Percentiles rank a stretch among this genome's conserved stretches.
Conservation (phyloP, 2,888 invertebrate species). For the Aphelenchoides bicaudatus region DNA sequence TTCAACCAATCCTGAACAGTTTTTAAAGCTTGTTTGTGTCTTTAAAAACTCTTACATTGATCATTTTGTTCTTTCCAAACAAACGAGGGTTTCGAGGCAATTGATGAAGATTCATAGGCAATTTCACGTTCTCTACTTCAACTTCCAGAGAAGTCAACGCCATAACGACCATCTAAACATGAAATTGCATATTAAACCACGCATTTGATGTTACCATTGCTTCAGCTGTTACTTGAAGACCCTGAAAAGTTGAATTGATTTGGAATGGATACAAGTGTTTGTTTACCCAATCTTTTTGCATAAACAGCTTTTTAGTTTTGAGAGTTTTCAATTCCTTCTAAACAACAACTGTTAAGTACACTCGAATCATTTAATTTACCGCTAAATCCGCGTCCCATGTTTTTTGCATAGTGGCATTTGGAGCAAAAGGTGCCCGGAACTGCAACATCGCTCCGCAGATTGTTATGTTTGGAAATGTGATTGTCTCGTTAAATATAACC, state of each 20-base stretch:
- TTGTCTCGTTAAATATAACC: constrained; percentile 55
- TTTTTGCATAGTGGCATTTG: background rate
- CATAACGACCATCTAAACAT: constrained; percentile 2
- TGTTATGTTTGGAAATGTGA: constrained; percentile 56
- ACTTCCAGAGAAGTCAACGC: background rate
- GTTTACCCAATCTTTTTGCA: constrained; percentile 50
- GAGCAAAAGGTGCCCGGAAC: background rate
- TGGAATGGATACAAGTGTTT: too few species aligned
- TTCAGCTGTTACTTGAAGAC: constrained; percentile 1
- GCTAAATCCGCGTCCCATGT: constrained; percentile 11
- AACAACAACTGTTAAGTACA: constrained; percentile 5
- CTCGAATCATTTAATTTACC: background rate
- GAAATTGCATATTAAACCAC: background rate
- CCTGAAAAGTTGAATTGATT: too few species aligned
- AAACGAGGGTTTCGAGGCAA: constrained; percentile 35
- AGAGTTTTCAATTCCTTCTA: constrained; percentile 47
- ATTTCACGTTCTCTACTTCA: background rate
- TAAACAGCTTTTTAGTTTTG: constrained; percentile 45
- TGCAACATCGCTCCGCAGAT: constrained; percentile 55
- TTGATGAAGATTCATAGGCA: background rate
- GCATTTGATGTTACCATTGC: background rate
- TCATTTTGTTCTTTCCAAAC: constrained; percentile 44
- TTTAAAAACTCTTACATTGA: constrained; percentile 36
- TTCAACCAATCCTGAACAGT: constrained; percentile 43
- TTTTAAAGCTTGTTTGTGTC: background rate